Conservation (phyloP, 23 tunicate genomes). For the Halocynthia roretzi region DNA sequence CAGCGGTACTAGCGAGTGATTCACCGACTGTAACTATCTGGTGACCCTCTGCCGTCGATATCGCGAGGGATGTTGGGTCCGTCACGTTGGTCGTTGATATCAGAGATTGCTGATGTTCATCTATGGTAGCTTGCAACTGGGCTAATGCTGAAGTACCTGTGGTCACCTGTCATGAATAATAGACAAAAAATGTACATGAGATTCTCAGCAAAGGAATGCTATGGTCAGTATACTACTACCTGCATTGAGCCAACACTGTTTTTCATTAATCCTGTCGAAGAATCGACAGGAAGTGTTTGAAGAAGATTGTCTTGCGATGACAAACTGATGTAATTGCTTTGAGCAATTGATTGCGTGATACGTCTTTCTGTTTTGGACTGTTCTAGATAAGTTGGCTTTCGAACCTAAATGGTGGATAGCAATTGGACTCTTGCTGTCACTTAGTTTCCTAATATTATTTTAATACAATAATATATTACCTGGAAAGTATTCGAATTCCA, state of each 20-base stretch:
- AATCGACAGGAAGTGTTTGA: neutral
- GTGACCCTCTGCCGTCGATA: too few species aligned
- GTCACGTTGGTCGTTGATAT: conserved; percentile 14
- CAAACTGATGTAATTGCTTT: neutral
- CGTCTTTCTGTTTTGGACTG: conserved; percentile 11
- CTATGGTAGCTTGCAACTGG: conserved; percentile 20
- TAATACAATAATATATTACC: neutral
- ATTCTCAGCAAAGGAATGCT: neutral
- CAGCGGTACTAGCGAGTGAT: neutral
- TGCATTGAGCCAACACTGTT: neutral
- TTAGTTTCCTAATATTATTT: too few species aligned
- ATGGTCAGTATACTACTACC: neutral
- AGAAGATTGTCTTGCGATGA: neutral
- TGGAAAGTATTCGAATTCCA: neutral
- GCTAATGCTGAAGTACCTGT: conserved; percentile 16
- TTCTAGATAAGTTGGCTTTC: conserved; percentile 14
- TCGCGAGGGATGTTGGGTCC: neutral
- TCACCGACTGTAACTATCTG: too few species aligned
- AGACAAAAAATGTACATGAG: too few species aligned
- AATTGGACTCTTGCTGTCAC: neutral
- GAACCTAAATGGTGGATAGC: neutral
- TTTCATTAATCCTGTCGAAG: neutral
- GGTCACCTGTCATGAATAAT: neutral
- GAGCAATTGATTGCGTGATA: conserved; percentile 2
- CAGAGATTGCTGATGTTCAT: conserved; percentile 12